Conservation (phyloP, 2,113 vertebrate species). For the Lepus europaeus region DNA sequence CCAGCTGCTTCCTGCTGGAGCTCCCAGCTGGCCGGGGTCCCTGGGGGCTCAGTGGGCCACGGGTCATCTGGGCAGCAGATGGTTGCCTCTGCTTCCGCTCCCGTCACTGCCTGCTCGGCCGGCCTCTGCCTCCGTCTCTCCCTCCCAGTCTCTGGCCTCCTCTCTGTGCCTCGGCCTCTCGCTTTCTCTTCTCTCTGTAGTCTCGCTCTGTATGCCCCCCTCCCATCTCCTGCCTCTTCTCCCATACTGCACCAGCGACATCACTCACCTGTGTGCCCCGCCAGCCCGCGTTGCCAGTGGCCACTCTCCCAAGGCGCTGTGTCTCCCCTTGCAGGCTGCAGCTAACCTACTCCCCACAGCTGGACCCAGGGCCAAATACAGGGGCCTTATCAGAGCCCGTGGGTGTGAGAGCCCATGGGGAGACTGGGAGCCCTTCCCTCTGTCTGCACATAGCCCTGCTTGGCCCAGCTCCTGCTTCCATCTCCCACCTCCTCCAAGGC, state of each 20-base stretch:
- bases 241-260: background rate
- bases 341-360: background rate
- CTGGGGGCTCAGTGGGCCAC: background rate
- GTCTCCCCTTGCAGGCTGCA: background rate
- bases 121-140: background rate
- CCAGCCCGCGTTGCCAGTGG: accelerated
- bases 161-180: background rate
- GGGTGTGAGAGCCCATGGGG: background rate
- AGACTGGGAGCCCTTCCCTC: background rate
- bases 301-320: background rate
- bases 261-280: background rate
- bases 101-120: background rate
- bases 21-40: background rate
- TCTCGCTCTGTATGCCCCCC: background rate
- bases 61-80: background rate
- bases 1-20: background rate
- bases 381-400: constrained; percentile 13
- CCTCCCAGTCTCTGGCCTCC: background rate
- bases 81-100: background rate
- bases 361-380: background rate
- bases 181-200: background rate
- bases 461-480: background rate
- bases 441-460: background rate
- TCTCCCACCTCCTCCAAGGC: background rate
- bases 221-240: background rate